Evolutionary conservation across 1,140 invertebrate genomes (phyloP).

Genomic region (Hestina assimilis): DNA sequence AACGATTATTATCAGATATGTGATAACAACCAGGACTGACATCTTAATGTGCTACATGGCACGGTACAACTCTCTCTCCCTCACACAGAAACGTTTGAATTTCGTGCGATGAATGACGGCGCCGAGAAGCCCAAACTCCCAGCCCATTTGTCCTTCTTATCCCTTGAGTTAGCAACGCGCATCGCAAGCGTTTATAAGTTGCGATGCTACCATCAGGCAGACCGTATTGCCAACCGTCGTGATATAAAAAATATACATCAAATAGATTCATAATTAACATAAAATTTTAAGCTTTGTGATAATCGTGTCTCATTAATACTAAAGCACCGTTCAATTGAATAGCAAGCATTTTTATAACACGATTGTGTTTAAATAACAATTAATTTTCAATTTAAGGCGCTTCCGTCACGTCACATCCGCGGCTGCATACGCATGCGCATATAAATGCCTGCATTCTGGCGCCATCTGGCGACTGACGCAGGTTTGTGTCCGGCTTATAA

Average conservation of each 20-base stretch:
- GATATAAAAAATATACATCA: not conserved
- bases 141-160: no score
- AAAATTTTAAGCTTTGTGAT: not conserved
- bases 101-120: no score
- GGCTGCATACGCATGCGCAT: slow-evolving; percentile 48
- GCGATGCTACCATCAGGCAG: no score
- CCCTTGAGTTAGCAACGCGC: no score
- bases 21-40: no score
- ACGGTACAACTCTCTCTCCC: no score
- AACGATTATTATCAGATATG: no score
- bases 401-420: slow-evolving; percentile 57
- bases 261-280: not conserved
- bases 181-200: no score
- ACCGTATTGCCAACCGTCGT: no score
- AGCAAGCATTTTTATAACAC: slow-evolving; percentile 22
- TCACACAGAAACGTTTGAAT: no score
- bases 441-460: slow-evolving; percentile 42
- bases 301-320: slow-evolving; percentile 1
- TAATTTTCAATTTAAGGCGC: slow-evolving; percentile 51
- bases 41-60: no score
- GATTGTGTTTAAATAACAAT: slow-evolving; percentile 56
- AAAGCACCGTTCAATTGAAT: slow-evolving; percentile 4
- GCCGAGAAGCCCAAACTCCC: no score
- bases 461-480: slow-evolving; percentile 46
- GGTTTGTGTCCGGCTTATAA: slow-evolving; percentile 24